Base-by-base conservation (phyloP, 92 coral and sea anemone species). In the Epizoanthus fatuus region DNA sequence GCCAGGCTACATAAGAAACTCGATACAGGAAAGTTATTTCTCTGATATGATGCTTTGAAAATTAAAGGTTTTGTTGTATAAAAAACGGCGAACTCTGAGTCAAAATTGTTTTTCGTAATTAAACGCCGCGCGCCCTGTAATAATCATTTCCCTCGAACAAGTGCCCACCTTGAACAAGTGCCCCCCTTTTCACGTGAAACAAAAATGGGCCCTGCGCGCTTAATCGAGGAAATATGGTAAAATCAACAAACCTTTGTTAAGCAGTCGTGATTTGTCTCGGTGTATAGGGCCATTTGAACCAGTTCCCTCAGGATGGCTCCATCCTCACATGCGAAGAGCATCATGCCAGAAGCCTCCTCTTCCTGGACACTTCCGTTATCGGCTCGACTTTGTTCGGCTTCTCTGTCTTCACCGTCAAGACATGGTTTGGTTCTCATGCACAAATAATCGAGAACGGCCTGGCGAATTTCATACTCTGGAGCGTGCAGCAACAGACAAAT, bases 391-490 rank as follows among this genome's bases (percentile, higher is more conserved):
- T 49, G 53, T 8, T 55, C 64, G 38, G n/a, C 22, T 59, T 59
- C 54, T 38, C 63, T 39, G 12, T 77, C 42, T 8, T 60, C 64
- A 19, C 20, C n/a, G 12, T 19, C 14, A 13, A 60, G 17, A 62
- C 12, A 7, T 37, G 71, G 17, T 10, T 12, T 60, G 57, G 82
- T 17, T 58, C 14, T 20, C 42, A 12, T 77, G 15, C 64, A 44
- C 69, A 77, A 44, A 53, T 60, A 77, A 56, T 60, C 82, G 29
- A 77, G 82, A 77, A 62, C 58, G 12, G 65, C 71, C 40, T 58
- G 58, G 40, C 70, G 70, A 44, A 77, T 77, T 44, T 77, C 82
- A 51, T 77, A 77, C 20, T 77, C 82, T 3, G 82, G 82, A 2
- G 82, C 58, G 62, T 77, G 69, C 32, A 77, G 38, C 58, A 77